A percentile compares a stretch with the other conserved stretches of the same genome.
Conservation (phyloP, 2,797 vertebrate species). For the Argya squamiceps region DNA sequence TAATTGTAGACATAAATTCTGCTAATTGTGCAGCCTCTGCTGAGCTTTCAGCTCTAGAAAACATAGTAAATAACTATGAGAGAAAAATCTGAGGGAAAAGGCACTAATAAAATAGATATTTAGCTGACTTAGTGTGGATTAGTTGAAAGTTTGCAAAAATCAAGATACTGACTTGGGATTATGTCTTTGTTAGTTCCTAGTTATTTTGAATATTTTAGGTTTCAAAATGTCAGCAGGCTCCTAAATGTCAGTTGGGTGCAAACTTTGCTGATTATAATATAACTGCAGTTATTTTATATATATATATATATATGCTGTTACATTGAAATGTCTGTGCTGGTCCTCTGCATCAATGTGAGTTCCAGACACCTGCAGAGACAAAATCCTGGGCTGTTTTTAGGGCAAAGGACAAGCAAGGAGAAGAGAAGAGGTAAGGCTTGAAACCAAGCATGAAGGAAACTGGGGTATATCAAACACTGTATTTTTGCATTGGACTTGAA, state of each 20-base stretch:
- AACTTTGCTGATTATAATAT: neutral
- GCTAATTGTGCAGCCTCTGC: neutral
- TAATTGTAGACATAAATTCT: neutral
- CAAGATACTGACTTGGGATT: neutral
- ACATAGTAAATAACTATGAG: neutral
- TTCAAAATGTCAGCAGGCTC: neutral
- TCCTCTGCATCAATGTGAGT: neutral
- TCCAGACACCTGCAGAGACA: neutral
- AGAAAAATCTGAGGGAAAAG: neutral
- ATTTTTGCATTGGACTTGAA: neutral
- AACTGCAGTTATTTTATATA: neutral
- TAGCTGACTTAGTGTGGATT: neutral
- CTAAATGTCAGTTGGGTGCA: neutral
- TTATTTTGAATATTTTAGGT: neutral
- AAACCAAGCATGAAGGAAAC: neutral
- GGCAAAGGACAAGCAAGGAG: neutral
- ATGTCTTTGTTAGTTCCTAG: neutral
- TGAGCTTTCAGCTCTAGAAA: neutral
- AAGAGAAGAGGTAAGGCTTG: neutral
- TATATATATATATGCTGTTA: neutral
- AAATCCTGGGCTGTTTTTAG: neutral
- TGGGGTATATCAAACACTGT: neutral
- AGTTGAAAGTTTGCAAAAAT: neutral
- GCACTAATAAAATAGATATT: neutral
- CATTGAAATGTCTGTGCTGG: neutral